phyloP scores from a whole-genome alignment of 2,113 vertebrate species.

The Tautogolabrus adspersus region DNA sequence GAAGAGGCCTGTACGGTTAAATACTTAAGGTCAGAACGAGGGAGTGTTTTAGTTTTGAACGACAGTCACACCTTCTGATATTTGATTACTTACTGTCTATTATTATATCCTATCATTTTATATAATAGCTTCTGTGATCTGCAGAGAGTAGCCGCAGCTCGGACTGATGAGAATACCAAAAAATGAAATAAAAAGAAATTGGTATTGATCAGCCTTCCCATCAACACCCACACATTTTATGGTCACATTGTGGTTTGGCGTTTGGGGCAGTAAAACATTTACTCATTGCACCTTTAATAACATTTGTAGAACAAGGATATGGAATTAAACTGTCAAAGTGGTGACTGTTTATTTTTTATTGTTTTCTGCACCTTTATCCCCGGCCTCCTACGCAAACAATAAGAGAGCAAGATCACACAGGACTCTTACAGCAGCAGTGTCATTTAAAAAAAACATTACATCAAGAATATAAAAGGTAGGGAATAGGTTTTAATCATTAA shows the following conservation, averaged over 20 bases:
- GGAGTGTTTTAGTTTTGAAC: no score
- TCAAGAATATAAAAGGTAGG: no score
- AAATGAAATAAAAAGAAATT: not conserved
- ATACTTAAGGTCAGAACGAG: no score
- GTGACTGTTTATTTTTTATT: not conserved
- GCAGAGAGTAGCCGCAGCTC: not conserved
- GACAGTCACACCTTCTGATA: no score
- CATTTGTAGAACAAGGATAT: not conserved
- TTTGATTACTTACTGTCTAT: not conserved
- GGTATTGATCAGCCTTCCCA: slow-evolving; percentile 10
- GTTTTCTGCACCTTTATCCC: no score
- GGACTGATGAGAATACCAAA: not conserved
- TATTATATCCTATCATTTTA: not conserved
- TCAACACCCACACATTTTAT: slow-evolving; percentile 4
- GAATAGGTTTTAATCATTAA: no score
- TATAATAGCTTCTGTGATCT: not conserved
- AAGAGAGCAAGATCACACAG: no score
- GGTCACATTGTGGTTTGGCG: not conserved
- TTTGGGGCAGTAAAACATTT: slow-evolving; percentile 1
- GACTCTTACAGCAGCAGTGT: no score
- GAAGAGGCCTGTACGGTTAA: no score
- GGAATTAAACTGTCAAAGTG: slow-evolving; percentile 19
- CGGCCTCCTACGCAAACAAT: no score
- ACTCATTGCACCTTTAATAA: not conserved
- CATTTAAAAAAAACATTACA: no score